These are phyloP conservation scores for Musca vetustissima DNA, from an alignment of 1,140 invertebrate genomes.

Conservation along the genomic window DNA sequence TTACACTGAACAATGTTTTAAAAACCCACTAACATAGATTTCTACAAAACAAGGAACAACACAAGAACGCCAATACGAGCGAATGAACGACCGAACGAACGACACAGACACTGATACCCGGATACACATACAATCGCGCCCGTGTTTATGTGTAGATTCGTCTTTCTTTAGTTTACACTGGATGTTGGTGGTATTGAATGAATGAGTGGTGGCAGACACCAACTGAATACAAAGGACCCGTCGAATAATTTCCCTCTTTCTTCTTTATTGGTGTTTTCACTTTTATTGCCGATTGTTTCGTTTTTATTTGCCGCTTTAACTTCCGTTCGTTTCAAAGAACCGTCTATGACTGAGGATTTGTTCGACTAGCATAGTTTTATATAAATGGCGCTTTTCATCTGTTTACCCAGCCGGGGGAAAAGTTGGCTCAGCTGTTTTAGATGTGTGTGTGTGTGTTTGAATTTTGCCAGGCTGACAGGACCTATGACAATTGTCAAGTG, in stretches of 20 bases:
- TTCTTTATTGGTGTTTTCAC: not conserved
- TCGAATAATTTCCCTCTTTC: not conserved
- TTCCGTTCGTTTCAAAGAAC: slow-evolving; percentile 19
- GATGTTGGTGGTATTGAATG: not conserved
- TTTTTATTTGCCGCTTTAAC: slow-evolving; percentile 8
- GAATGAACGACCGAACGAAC: no score
- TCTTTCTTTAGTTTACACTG: no score
- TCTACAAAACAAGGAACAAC: no score
- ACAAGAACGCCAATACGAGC: no score
- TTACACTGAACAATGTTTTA: no score
- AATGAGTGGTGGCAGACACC: not conserved
- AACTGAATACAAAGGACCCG: not conserved
- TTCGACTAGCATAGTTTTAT: slow-evolving; percentile 5
- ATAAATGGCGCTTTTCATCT: slow-evolving; percentile 12
- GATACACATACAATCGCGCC: not conserved
- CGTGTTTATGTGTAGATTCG: slow-evolving; percentile 3
- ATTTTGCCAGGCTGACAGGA: slow-evolving; percentile 9
- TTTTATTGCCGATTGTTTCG: not conserved
- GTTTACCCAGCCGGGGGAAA: not conserved
- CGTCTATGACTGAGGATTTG: slow-evolving; percentile 5
- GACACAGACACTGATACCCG: not conserved
- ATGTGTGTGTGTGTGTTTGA: no score
- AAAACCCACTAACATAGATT: no score
- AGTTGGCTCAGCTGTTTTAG: slow-evolving; percentile 6
- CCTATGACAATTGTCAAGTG: slow-evolving; percentile 3